Conservation (phyloP, 2,888 invertebrate genomes). For the Spialia ferax region DNA sequence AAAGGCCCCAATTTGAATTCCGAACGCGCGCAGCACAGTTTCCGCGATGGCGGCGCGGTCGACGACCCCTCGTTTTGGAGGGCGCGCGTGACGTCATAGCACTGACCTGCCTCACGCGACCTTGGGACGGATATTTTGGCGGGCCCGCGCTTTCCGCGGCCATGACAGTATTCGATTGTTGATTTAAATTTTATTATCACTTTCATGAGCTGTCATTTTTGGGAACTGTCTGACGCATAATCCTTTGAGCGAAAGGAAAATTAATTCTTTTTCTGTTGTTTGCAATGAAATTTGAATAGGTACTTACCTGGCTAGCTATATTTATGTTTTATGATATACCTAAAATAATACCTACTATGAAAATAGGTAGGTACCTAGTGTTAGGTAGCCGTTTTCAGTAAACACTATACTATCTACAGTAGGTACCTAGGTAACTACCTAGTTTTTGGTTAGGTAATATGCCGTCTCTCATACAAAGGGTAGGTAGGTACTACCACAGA, state of each 20-base stretch:
- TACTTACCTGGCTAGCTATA: no score
- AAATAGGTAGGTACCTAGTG: no score
- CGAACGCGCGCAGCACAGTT: slow-evolving; percentile 82
- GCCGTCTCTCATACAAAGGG: no score
- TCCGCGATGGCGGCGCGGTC: slow-evolving; percentile 81
- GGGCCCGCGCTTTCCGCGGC: slow-evolving; percentile 43
- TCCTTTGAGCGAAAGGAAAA: no score
- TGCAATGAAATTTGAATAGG: no score
- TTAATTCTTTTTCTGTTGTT: no score
- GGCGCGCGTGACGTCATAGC: slow-evolving; percentile 83
- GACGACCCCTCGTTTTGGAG: slow-evolving; percentile 79
- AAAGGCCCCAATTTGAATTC: slow-evolving; percentile 82
- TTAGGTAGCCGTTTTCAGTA: no score
- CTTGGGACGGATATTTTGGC: slow-evolving; percentile 72
- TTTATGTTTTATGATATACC: no score
- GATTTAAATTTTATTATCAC: slow-evolving; percentile 17
- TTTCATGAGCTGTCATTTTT: slow-evolving; percentile 17
- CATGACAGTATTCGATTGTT: slow-evolving; percentile 36
- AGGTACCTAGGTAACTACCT: background rate
- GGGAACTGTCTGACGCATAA: background rate
- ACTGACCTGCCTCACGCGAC: slow-evolving; percentile 81
- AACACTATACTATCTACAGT: no score
- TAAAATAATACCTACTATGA: no score
- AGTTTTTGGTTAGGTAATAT: no score
- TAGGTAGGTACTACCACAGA: no score